Base-by-base conservation (phyloP, 2,888 invertebrate genomes). In the Elysia crispata region DNA sequence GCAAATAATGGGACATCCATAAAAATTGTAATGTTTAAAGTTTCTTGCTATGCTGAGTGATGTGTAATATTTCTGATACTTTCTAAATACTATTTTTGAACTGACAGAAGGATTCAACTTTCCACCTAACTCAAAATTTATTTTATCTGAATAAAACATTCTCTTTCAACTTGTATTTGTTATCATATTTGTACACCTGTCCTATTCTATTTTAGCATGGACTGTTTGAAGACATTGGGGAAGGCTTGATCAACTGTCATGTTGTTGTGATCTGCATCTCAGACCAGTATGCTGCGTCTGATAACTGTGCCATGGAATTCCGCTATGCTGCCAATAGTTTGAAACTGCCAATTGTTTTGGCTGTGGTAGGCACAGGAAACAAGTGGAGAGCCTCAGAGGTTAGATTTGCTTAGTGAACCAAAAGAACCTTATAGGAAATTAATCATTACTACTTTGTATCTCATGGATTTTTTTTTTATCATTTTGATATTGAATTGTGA, bases 181-280 rank as follows among this genome's bases (percentile, higher is more conserved):
- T 3, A 41, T 41, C 3, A 41, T 41, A 41, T 41, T 41, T 60
- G 60, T 60, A 60, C 3, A 60, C 25, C 41, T 41, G 5, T 41
- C 11, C 41, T 41, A 41, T 41, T 41, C 41, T 11, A 41, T 69
- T 76, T 23, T 82, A 89, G 88, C 87, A 87, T 83, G 89, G 88
- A 8, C 80, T 90, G 74, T 89, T 90, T 81, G 89, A 90, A 75
- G 90, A 90, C 81, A 90, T 91, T 54, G 87, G 89, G 28, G 88
- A 88, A 66, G 91, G 90, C 11, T 81, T 91, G 64, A 81, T 89
- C 23, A 86, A 86, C 77, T 86, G 88, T 33, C 83, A 85, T 30
- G 82, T 90, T n/a, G 85, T 90, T 41, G 83, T 91, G 18, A 88
- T 88, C 0, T 91, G 89, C 85, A 88, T 91, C 28, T 90, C 90